These are phyloP conservation scores for Agelaius phoeniceus DNA, from an alignment of 2,113 vertebrate genomes.

Conservation along the genomic window DNA sequence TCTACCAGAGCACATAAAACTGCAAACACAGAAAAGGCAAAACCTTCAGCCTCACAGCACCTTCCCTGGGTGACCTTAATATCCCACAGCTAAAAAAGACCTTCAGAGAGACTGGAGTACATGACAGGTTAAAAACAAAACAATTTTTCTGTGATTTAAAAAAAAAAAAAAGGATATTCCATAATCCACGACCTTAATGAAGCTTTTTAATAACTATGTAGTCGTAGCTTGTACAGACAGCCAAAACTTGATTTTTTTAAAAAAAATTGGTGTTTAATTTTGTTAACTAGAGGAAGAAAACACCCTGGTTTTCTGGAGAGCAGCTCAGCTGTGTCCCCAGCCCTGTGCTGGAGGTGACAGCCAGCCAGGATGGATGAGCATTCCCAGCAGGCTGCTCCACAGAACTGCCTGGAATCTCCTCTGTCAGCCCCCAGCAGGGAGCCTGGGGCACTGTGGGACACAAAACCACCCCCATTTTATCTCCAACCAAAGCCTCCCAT, in stretches of 20 bases:
- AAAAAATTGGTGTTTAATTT: background rate
- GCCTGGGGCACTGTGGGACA: background rate
- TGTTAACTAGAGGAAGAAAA: background rate
- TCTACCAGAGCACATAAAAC: conserved; percentile 19
- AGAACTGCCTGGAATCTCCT: background rate
- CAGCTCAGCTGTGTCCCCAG: background rate
- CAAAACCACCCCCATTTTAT: background rate
- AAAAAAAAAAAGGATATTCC: background rate
- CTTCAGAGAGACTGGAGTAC: background rate
- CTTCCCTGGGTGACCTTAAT: background rate
- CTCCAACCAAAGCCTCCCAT: background rate
- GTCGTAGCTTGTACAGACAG: background rate
- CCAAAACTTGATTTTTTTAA: background rate
- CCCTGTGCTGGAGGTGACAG: background rate
- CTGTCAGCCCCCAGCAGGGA: background rate
- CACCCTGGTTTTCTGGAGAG: background rate
- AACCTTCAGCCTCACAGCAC: background rate
- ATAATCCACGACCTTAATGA: background rate
- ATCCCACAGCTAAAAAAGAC: background rate
- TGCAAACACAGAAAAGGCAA: background rate
- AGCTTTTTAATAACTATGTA: background rate
- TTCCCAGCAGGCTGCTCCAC: background rate
- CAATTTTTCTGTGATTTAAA: background rate
- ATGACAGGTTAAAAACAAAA: background rate
- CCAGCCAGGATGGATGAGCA: background rate